Percentiles rank a stretch among this genome's conserved stretches.
Conservation (phyloP, 2,797 vertebrate species). For the Anguilla anguilla region DNA sequence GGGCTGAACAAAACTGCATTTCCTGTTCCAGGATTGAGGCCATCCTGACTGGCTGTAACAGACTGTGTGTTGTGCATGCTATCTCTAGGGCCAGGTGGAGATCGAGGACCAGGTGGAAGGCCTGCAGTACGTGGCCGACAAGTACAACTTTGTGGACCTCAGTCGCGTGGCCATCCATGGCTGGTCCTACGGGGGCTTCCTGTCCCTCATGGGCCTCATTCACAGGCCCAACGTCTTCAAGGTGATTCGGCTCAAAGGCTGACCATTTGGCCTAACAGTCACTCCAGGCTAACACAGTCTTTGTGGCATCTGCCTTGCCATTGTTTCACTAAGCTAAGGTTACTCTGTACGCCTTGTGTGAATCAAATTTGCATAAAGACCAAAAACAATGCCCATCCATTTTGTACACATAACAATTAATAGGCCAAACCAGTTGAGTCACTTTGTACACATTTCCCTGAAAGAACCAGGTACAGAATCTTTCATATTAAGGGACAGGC, state of each 20-base stretch:
- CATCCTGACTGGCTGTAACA: not conserved
- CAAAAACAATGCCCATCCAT: not conserved
- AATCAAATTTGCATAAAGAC: not conserved
- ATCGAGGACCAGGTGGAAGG: slow-evolving; percentile 98
- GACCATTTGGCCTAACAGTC: not conserved
- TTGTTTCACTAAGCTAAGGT: not conserved
- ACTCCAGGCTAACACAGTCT: not conserved
- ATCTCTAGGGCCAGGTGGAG: slow-evolving; percentile 89
- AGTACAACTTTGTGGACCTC: slow-evolving; percentile 93
- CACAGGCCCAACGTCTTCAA: slow-evolving; percentile 93
- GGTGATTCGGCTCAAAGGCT: slow-evolving; percentile 63
- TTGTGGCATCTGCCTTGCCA: not conserved
- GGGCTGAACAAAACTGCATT: not conserved
- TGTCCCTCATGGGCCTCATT: slow-evolving; percentile 97
- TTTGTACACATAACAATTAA: not conserved
- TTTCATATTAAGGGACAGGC: not conserved
- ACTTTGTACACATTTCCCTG: not conserved
- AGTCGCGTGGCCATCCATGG: slow-evolving; percentile 93
- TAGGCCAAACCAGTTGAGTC: not conserved
- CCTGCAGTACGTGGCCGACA: slow-evolving; percentile 90
- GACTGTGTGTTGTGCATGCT: not conserved
- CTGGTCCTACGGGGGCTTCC: slow-evolving; percentile 96
- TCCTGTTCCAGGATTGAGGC: not conserved
- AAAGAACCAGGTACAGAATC: not conserved
- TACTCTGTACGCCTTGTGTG: not conserved